A percentile compares a stretch with the other conserved stretches of the same genome.
phyloP scores from a whole-genome alignment of 2,797 vertebrate species.

The Chaetophractus vellerosus region DNA sequence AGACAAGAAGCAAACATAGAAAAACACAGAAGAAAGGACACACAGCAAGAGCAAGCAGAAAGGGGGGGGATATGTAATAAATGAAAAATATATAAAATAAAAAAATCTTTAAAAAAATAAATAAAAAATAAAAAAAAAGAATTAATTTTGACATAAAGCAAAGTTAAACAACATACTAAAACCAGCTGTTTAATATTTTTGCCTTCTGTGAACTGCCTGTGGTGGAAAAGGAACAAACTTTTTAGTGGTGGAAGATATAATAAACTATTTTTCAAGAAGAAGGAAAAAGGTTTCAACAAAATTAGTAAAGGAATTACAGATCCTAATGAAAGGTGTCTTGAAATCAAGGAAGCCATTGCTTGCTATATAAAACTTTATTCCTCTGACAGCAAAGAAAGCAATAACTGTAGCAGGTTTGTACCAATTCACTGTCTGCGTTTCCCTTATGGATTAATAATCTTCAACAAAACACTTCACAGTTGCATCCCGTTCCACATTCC shows the following conservation, averaged over 20 bases:
- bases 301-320: constrained; percentile 74
- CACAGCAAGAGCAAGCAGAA: too few relatives aligned
- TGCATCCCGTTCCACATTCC: constrained; percentile 71
- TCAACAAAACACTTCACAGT: constrained; percentile 52
- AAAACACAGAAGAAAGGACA: too few relatives aligned
- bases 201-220: constrained; percentile 75
- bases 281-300: constrained; percentile 77
- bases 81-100: too few relatives aligned
- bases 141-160: constrained; percentile 84
- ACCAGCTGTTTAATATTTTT: constrained; percentile 77
- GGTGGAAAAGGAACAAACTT: constrained; percentile 50
- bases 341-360: constrained; percentile 72
- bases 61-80: too few relatives aligned
- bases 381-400: constrained; percentile 51
- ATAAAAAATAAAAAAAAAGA: too few relatives aligned
- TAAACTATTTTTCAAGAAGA: constrained; percentile 77
- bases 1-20: too few relatives aligned
- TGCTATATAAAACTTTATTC: constrained; percentile 36
- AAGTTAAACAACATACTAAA: constrained; percentile 83
- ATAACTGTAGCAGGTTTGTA: constrained; percentile 67
- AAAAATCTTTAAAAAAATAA: too few relatives aligned
- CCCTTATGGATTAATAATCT: constrained; percentile 67
- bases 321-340: constrained; percentile 76
- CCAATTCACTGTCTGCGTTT: neutral
- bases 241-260: constrained; percentile 63